Evolutionary conservation across 2,113 vertebrate genomes (phyloP).

Genomic region (Heptranchias perlo): DNA sequence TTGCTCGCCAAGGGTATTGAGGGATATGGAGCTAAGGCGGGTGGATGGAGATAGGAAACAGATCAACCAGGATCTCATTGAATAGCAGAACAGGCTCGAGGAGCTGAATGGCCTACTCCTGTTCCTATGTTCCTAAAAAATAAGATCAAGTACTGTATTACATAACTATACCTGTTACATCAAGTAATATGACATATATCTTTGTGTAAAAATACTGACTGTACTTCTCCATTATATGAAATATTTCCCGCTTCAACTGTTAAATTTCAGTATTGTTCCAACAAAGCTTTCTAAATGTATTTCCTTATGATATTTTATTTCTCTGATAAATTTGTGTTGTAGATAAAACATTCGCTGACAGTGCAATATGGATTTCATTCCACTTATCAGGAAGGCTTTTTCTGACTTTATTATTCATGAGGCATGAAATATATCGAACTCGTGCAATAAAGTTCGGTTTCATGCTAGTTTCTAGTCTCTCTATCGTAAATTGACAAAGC

Average conservation of each 20-base stretch:
- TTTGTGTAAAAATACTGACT: neutral
- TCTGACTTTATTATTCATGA: conserved; percentile 17
- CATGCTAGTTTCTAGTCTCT: neutral
- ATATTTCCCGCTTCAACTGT: neutral
- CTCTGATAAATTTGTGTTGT: neutral
- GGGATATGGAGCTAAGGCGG: no score
- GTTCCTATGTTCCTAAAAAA: neutral
- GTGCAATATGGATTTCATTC: neutral
- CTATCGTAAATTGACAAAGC: neutral
- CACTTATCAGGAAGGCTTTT: neutral
- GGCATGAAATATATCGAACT: neutral
- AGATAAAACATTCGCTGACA: neutral
- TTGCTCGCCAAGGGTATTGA: no score
- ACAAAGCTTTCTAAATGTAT: neutral
- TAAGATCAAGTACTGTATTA: neutral
- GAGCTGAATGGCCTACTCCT: neutral
- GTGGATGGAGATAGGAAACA: no score
- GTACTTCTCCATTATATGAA: neutral
- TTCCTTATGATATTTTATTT: neutral
- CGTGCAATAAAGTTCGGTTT: neutral
- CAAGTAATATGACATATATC: neutral
- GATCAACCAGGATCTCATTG: no score
- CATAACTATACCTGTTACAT: neutral
- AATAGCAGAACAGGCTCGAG: neutral
- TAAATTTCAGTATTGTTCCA: neutral